Conservation (phyloP, 2,797 vertebrate genomes). For the Pangasius djambal region DNA sequence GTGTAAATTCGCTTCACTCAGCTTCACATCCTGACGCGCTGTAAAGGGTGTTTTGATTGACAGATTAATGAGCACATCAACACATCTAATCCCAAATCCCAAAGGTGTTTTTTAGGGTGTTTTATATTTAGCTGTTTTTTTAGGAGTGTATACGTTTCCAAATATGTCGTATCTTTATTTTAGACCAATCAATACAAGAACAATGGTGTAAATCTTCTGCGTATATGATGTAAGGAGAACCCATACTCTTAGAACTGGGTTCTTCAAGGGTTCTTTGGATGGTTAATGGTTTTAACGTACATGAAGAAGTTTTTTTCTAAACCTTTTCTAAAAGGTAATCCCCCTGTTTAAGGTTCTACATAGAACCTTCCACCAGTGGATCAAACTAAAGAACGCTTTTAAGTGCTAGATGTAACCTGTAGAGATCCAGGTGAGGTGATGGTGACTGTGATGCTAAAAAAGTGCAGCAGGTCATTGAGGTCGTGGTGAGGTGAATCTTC, state of each 20-base stretch:
- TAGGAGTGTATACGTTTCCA: too few relatives aligned
- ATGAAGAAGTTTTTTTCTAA: not conserved
- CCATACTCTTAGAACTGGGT: not conserved
- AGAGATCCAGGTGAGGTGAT: not conserved
- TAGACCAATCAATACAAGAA: not conserved
- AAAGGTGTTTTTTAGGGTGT: not conserved
- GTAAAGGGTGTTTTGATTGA: not conserved
- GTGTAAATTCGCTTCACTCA: not conserved
- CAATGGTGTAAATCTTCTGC: not conserved
- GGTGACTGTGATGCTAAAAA: not conserved
- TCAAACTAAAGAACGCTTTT: not conserved
- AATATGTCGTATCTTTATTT: not conserved
- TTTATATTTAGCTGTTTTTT: not conserved
- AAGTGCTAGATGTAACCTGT: not conserved
- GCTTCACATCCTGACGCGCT: not conserved
- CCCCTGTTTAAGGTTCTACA: not conserved
- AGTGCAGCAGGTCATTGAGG: slow-evolving; percentile 33
- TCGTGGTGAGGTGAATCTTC: slow-evolving; percentile 39
- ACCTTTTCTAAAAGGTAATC: not conserved
- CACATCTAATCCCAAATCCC: not conserved
- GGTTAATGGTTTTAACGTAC: not conserved
- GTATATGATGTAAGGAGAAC: not conserved
- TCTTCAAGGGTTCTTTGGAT: not conserved
- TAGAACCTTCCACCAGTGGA: not conserved
- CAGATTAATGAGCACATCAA: not conserved